Evolutionary conservation across 2,797 vertebrate genomes (phyloP), one percentile per base, ranked within the genome.

Genomic region (Polyboroides typus): DNA sequence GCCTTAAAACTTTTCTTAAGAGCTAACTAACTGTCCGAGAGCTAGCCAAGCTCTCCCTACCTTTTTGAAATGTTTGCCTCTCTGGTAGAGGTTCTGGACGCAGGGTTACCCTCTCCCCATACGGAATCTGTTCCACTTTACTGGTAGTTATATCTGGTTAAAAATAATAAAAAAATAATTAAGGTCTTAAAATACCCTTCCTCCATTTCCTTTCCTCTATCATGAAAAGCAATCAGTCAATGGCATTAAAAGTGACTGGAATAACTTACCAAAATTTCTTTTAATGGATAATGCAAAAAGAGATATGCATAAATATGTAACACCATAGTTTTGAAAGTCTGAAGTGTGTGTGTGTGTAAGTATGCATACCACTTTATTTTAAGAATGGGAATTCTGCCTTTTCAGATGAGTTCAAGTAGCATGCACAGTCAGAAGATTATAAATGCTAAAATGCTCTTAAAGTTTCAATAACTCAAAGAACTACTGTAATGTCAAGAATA

Each of bases 101-200:
- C 40, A 99, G 97, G 33, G 99, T 98, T 85, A 99, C 99, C 96
- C 99, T 99, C 96, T 99, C 99, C 33, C 99, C 99, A 79, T 99
- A 99, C 10, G 99, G 98, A 66, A 99, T 99, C 85, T 99, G 99
- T 95, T 99, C 99, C 95, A 99, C 99, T 75, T 99, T 99, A 85
- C 98, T 97, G 73, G 98, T 98, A 15, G 98, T 97, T 92, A 97
- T 98, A 91, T 99, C 99, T 99, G 93, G 34, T 92, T 93, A 92
- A 94, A 97, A 97, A 95, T 53, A 91, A 92, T 56, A 9, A 83
- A 75, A 94, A 94, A 88, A 85, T 8, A 81, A 67, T 66, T 47
- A 89, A 87, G 21, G 29, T 66, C 58, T 70, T 75, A 89, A 89
- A 94, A 70, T 25, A 67, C 0, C 4, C 5, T 5, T 48, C 29